Evolutionary conservation across 2,888 invertebrate genomes (phyloP), one percentile per base, ranked within the genome.

Genomic region (Crioceris asparagi): DNA sequence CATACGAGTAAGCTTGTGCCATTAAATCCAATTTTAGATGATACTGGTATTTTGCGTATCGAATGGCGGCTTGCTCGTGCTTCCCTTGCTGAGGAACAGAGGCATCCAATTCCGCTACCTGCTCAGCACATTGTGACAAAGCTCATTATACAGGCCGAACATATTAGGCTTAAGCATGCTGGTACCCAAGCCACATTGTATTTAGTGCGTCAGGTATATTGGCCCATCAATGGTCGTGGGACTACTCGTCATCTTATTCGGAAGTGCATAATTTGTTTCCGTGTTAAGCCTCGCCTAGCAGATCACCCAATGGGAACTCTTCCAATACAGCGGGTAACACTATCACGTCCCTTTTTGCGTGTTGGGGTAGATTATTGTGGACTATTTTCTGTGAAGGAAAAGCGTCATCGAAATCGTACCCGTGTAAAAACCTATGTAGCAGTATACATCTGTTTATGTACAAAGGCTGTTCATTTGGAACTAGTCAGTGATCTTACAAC

Each of bases 381-480:
- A 14, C 14, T 15, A 3, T 4, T 29, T 4, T 29, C n/a, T 4
- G 15, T 29, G 10, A 29, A 29, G 15, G 29, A 29, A 4, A 29
- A 4, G 29, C n/a, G 15, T 14, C 15, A 14, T 4, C 3, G 29
- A 12, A 29, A 29, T 4, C n/a, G 10, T 4, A 29, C n/a, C 3
- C 3, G 15, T 14, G 16, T 29, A 14, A 29, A 29, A 14, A 14
- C 14, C 3, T 29, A 29, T 29, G 29, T 11, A 3, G 12, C 14
- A 10, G 29, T 29, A 3, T 29, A 12, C 29, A 14, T 29, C 10
- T 29, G 29, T 4, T 14, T 29, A 16, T 3, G 10, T 16, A 29
- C 29, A 10, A 29, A 29, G 4, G 29, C 29, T 29, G 29, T 29
- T 3, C 29, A 29, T 4, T 14, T 29, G 10, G 29, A 29, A 14